These are phyloP conservation scores for Myoxocephalus aenaeus DNA, from an alignment of 2,797 vertebrate species.

Conservation along the genomic window DNA sequence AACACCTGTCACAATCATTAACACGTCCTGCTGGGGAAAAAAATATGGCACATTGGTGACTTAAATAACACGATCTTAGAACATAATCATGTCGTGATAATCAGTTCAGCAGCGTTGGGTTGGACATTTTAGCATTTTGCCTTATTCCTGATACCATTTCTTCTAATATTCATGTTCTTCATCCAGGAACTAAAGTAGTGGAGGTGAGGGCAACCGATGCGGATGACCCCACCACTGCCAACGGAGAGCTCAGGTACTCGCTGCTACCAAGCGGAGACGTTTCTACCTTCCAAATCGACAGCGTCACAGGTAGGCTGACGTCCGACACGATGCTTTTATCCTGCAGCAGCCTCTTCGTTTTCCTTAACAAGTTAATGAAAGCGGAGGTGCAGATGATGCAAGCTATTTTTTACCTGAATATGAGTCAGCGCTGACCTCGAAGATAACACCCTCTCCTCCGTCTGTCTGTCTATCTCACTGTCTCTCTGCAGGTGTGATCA, in stretches of 20 bases:
- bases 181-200: slow-evolving; percentile 73
- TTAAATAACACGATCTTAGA: slow-evolving; percentile 27
- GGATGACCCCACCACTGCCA: slow-evolving; percentile 79
- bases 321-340: not conserved
- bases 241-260: slow-evolving; percentile 76
- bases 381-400: not conserved
- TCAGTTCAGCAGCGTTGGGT: slow-evolving; percentile 4
- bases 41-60: slow-evolving; percentile 1
- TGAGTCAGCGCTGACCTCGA: slow-evolving; percentile 48
- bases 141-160: not conserved
- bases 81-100: slow-evolving; percentile 27
- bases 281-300: slow-evolving; percentile 73
- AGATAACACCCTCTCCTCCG: slow-evolving; percentile 34
- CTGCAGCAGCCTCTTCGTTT: not conserved
- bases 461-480: slow-evolving; percentile 9
- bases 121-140: too few relatives aligned
- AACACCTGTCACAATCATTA: slow-evolving; percentile 51
- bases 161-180: not conserved
- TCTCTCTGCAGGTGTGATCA: slow-evolving; percentile 86
- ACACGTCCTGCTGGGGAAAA: slow-evolving; percentile 28
- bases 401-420: slow-evolving; percentile 40
- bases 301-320: slow-evolving; percentile 62
- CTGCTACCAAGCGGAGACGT: slow-evolving; percentile 54
- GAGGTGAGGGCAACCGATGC: slow-evolving; percentile 78
- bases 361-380: not conserved